These are phyloP conservation scores for Eufriesea mexicana DNA, from an alignment of 1,140 invertebrate species.

Conservation along the genomic window DNA sequence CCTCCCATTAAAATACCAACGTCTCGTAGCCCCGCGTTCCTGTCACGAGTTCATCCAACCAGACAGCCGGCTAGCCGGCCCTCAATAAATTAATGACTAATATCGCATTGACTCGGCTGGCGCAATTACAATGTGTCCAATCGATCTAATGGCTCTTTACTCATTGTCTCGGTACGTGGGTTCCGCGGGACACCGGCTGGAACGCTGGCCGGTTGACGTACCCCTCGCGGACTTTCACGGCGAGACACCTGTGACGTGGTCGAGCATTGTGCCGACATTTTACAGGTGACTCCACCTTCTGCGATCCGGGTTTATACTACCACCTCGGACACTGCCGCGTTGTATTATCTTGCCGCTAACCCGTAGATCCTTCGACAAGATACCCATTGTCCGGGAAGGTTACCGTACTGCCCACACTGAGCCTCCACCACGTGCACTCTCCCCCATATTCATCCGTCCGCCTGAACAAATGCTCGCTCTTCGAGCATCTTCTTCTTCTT, in stretches of 20 bases:
- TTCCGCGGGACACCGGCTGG: neutral
- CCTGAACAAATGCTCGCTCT: slow-evolving; percentile 6
- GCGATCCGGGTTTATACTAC: slow-evolving; percentile 26
- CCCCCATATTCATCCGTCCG: slow-evolving; percentile 19
- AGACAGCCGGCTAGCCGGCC: neutral
- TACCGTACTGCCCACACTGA: slow-evolving; percentile 33
- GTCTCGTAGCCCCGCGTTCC: neutral
- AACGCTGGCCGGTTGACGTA: neutral
- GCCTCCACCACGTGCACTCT: slow-evolving; percentile 7
- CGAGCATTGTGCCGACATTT: slow-evolving; percentile 49
- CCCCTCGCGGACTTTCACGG: slow-evolving; percentile 17
- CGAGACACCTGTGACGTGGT: slow-evolving; percentile 39
- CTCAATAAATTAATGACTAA: slow-evolving; percentile 37
- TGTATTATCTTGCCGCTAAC: slow-evolving; percentile 40
- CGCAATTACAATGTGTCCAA: slow-evolving; percentile 44
- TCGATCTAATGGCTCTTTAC: slow-evolving; percentile 37
- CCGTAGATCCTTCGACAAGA: slow-evolving; percentile 49
- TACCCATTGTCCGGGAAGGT: slow-evolving; percentile 45
- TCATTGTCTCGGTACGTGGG: slow-evolving; percentile 41
- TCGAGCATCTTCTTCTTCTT: neutral
- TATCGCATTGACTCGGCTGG: slow-evolving; percentile 9
- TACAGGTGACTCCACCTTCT: slow-evolving; percentile 52
- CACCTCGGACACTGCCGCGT: slow-evolving; percentile 35
- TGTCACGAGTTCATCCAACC: neutral
- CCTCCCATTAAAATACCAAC: neutral